Conservation (phyloP, 2,888 invertebrate genomes). For the Drosophila meridionalis region DNA sequence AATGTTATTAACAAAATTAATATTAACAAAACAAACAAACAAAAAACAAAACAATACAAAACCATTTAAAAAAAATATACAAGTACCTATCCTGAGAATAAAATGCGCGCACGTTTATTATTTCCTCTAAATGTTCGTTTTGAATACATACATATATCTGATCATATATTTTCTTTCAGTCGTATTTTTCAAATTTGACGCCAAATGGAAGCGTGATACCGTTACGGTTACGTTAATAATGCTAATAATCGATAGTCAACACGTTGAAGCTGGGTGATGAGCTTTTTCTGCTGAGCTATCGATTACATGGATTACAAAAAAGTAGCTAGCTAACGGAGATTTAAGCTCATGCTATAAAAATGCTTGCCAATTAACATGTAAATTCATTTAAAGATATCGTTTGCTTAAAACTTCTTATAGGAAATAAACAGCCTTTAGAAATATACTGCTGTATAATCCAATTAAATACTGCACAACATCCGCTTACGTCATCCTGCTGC, state of each 20-base stretch:
- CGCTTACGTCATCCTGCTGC: slow-evolving; percentile 33
- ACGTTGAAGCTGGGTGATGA: neutral
- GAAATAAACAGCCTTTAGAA: neutral
- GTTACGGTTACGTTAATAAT: neutral
- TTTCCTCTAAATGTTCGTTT: slow-evolving; percentile 80
- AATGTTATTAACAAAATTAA: slow-evolving; percentile 84
- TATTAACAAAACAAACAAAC: slow-evolving; percentile 72
- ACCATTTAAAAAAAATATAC: slow-evolving; percentile 77
- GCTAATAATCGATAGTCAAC: neutral
- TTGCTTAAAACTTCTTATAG: no score
- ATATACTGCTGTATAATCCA: neutral
- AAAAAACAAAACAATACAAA: slow-evolving; percentile 58
- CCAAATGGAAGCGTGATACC: neutral
- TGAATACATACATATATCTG: slow-evolving; percentile 6
- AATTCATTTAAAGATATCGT: no score
- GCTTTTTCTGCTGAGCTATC: neutral
- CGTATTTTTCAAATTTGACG: neutral
- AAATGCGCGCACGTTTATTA: slow-evolving; percentile 82
- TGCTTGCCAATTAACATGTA: neutral
- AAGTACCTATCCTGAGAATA: slow-evolving; percentile 84
- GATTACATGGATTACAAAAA: neutral
- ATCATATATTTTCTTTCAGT: neutral
- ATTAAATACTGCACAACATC: neutral
- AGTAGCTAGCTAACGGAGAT: neutral
- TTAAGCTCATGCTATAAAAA: neutral